These are phyloP conservation scores for Daptonema setosum DNA, from an alignment of 2,888 invertebrate species.

Conservation along the genomic window DNA sequence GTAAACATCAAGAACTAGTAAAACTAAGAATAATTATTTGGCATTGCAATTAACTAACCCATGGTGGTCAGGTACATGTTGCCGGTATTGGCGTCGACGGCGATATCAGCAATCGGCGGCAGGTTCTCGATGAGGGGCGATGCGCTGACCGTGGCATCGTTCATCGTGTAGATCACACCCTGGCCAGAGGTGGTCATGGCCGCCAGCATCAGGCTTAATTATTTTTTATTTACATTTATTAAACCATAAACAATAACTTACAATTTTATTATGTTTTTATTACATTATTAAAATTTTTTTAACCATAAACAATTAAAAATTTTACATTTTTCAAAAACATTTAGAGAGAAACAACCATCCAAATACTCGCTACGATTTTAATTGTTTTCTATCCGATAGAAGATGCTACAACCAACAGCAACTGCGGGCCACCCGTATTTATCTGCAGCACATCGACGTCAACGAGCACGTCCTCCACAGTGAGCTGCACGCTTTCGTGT, in stretches of 20 bases:
- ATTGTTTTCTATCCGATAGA: no score
- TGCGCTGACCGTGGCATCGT: background rate
- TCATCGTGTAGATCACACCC: no score
- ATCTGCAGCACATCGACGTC: background rate
- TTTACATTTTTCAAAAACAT: background rate
- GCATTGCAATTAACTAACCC: background rate
- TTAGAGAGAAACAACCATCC: no score
- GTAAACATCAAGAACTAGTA: no score
- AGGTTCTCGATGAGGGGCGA: slow-evolving; percentile 9
- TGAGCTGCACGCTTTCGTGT: background rate
- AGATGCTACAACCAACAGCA: no score
- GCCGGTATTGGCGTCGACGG: slow-evolving; percentile 14
- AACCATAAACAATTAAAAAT: background rate
- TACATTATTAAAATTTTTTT: background rate
- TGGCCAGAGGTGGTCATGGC: background rate
- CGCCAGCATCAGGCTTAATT: no score
- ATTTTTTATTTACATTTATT: no score
- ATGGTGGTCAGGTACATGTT: slow-evolving; percentile 13
- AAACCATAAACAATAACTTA: no score
- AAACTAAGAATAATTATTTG: no score
- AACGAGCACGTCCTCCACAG: background rate
- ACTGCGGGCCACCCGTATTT: background rate
- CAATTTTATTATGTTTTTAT: background rate
- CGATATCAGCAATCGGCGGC: slow-evolving; percentile 11
- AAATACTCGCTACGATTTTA: no score